Evolutionary conservation across 1,140 invertebrate species (phyloP), one percentile per base, ranked within the genome.

Genomic region (Chlorops oryzae): DNA sequence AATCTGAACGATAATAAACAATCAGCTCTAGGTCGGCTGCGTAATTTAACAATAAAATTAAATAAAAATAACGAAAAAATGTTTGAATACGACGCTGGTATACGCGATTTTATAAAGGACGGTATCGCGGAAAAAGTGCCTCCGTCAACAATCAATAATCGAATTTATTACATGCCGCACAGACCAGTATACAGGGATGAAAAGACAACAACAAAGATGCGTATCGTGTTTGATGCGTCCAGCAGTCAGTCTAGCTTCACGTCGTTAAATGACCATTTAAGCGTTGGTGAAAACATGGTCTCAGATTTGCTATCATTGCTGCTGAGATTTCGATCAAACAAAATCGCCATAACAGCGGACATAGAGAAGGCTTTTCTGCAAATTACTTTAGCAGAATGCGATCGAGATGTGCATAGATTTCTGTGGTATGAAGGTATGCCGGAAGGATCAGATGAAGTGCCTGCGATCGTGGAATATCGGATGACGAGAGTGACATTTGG

Each of bases 221-320:
- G 62, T 54, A 56, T 71, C 48, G 55, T 70, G 6, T 68, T 67
- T 41, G 59, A 70, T 22, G 70, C 63, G 1, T 74, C 74, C 15
- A 56, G 32, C 2, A 28, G 23, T 7, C 15, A 15, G 12, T 56
- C 2, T 51, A 9, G 1, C 17, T 13, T 20, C 15, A 5, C n/a
- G 15, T 47, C 32, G 5, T 22, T 47, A 3, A 47, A 47, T 24
- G 32, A 47, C 12, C n/a, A 28, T 24, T 25, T 34, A 13, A 17
- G 15, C 13, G 5, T 9, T 18, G 28, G 46, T 6, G 22, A 35
- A 17, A 34, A 47, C 2, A 38, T n/a, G n/a, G n/a, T n/a, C n/a
- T n/a, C n/a, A n/a, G n/a, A n/a, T 23, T 2, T 35, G 15, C 7
- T 34, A 28, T 15, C 18, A n/a, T n/a, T n/a, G n/a, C n/a, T n/a